Evolutionary conservation across 2,113 vertebrate genomes (phyloP).

Genomic region (Reinhardtius hippoglossoides): DNA sequence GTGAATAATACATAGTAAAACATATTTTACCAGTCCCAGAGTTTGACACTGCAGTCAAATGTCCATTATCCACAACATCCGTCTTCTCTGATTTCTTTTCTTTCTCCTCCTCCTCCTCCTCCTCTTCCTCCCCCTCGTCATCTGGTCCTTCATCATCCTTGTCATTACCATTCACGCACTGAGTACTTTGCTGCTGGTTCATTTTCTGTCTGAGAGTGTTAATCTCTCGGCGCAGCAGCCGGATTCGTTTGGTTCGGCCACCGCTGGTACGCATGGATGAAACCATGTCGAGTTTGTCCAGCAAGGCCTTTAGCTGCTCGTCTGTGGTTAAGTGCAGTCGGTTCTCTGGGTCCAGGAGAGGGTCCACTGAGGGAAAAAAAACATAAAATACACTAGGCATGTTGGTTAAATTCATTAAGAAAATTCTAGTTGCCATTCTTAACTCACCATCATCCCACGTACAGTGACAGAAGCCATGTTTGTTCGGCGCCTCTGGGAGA

Average conservation of each 20-base stretch:
- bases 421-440: background rate
- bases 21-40: conserved; percentile 56
- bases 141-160: conserved; percentile 55
- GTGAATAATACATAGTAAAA: background rate
- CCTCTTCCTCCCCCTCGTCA: conserved; percentile 69
- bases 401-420: background rate
- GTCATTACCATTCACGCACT: conserved; percentile 77
- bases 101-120: conserved; percentile 45
- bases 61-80: conserved; percentile 46
- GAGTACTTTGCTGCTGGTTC: conserved; percentile 86
- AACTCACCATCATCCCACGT: conserved; percentile 96
- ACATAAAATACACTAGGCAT: conserved; percentile 3
- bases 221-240: conserved; percentile 93
- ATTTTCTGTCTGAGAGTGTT: conserved; percentile 89
- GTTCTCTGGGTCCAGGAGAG: conserved; percentile 91
- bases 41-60: conserved; percentile 56
- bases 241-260: conserved; percentile 91
- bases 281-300: conserved; percentile 95
- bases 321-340: conserved; percentile 91
- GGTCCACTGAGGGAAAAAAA: conserved; percentile 86
- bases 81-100: conserved; percentile 50
- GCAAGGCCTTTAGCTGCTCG: conserved; percentile 92
- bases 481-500: conserved; percentile 89
- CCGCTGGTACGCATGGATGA: conserved; percentile 91
- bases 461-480: conserved; percentile 90